These are phyloP conservation scores for Oreochromis tanganicae DNA, from an alignment of 2,113 vertebrate species.

Conservation along the genomic window DNA sequence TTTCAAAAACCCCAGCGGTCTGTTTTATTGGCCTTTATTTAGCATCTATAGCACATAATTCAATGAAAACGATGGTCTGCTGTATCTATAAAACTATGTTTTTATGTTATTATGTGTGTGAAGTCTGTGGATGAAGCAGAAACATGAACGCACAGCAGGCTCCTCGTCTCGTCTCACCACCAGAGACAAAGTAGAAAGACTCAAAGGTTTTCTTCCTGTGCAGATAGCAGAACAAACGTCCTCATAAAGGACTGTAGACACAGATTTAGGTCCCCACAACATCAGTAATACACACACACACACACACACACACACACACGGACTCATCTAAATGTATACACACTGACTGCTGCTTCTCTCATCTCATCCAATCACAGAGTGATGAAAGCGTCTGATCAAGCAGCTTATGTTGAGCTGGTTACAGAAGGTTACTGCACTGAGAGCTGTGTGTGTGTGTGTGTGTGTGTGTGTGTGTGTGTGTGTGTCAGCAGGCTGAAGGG, in stretches of 20 bases:
- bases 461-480: accelerated
- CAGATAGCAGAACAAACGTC: neutral
- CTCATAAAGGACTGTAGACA: neutral
- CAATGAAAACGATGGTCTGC: neutral
- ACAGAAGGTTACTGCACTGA: neutral
- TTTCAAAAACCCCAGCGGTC: accelerated
- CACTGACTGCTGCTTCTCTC: neutral
- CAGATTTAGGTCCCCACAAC: neutral
- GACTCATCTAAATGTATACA: neutral
- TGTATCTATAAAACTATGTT: accelerated
- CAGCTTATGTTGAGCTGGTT: neutral
- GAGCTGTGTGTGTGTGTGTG: neutral
- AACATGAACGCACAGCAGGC: accelerated
- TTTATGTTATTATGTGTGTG: neutral
- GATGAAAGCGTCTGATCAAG: neutral
- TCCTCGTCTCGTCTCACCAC: neutral
- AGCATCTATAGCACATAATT: neutral
- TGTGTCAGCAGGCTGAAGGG: neutral
- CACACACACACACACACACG: neutral
- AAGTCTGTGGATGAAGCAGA: neutral
- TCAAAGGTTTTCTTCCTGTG: neutral
- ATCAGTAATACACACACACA: neutral
- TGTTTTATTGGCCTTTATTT: neutral
- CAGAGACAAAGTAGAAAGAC: neutral
- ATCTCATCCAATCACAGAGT: neutral